Percentiles rank a stretch among this genome's conserved stretches.
Conservation (phyloP, 2,888 invertebrate genomes). For the Thereva nobilitata region DNA sequence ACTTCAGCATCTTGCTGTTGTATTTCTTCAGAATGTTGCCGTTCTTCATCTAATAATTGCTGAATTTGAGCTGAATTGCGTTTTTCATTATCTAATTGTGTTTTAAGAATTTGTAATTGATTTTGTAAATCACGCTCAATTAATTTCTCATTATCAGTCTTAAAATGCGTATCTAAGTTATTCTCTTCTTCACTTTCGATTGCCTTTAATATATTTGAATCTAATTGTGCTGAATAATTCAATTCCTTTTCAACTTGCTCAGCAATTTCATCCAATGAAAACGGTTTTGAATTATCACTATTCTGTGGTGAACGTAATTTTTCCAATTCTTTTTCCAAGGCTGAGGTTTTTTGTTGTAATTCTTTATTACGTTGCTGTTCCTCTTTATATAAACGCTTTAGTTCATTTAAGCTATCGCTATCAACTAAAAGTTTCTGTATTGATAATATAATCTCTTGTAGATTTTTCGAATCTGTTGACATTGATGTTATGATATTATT, state of each 20-base stretch:
- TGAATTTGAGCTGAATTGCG: slow-evolving; percentile 64
- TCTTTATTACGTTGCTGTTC: slow-evolving; percentile 47
- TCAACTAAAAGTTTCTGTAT: slow-evolving; percentile 60
- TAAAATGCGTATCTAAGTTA: slow-evolving; percentile 41
- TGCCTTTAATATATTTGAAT: slow-evolving; percentile 64
- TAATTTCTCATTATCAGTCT: slow-evolving; percentile 52
- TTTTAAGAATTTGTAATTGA: slow-evolving; percentile 46
- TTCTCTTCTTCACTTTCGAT: slow-evolving; percentile 61
- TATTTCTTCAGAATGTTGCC: slow-evolving; percentile 61
- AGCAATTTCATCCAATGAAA: slow-evolving; percentile 62
- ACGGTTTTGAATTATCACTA: slow-evolving; percentile 52
- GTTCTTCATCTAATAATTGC: slow-evolving; percentile 64
- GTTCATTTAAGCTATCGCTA: slow-evolving; percentile 57
- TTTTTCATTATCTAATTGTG: slow-evolving; percentile 58
- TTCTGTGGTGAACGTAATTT: slow-evolving; percentile 50
- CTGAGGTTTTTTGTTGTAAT: slow-evolving; percentile 61
- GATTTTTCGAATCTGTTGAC: slow-evolving; percentile 62
- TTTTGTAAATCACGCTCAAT: slow-evolving; percentile 54
- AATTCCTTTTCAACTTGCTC: slow-evolving; percentile 64
- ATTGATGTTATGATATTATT: slow-evolving; percentile 66
- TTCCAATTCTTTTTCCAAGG: slow-evolving; percentile 57
- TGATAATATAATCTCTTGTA: slow-evolving; percentile 61
- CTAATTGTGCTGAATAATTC: slow-evolving; percentile 65
- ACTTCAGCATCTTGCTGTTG: slow-evolving; percentile 70
- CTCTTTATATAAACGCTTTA: slow-evolving; percentile 46